phyloP scores from a whole-genome alignment of 2,888 invertebrate genomes.

The Hyalella azteca region DNA sequence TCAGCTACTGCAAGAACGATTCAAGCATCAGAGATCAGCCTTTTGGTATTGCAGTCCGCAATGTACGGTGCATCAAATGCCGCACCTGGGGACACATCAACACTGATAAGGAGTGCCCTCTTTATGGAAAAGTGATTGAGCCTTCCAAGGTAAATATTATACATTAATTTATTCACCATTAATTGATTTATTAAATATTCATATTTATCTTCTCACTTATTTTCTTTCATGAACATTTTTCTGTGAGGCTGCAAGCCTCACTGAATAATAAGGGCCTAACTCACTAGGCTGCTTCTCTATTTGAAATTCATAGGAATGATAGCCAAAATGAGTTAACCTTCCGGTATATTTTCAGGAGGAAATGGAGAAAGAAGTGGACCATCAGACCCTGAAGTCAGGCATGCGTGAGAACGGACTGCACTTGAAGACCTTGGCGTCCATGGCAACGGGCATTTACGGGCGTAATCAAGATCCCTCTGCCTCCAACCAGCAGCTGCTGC shows the following conservation, averaged over 20 bases:
- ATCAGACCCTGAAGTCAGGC: conserved; percentile 79
- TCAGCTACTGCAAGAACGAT: conserved; percentile 82
- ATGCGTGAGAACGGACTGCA: conserved; percentile 91
- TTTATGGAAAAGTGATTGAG: conserved; percentile 81
- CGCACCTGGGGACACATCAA: conserved; percentile 99
- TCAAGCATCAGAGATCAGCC: conserved; percentile 98
- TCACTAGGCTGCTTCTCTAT: too few species aligned
- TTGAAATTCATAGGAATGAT: too few species aligned
- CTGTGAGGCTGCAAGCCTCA: too few species aligned
- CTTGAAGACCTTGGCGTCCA: conserved; percentile 71
- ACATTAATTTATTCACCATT: too few species aligned
- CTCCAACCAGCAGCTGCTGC: conserved; percentile 61
- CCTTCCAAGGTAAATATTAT: conserved; percentile 61
- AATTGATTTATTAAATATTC: too few species aligned
- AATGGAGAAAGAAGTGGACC: conserved; percentile 67
- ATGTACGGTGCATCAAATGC: conserved; percentile 98
- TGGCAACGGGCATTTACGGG: conserved; percentile 60
- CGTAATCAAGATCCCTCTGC: conserved; percentile 64
- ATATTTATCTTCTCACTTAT: too few species aligned
- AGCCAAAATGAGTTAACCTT: too few species aligned
- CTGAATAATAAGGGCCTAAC: too few species aligned
- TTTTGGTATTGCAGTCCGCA: conserved; percentile 95
- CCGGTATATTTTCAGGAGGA: conserved; percentile 28
- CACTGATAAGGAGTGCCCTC: conserved; percentile 89
- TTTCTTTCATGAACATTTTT: too few species aligned